A percentile compares a stretch with the other conserved stretches of the same genome.
These are phyloP conservation scores for Bombus confusus DNA, from an alignment of 1,140 invertebrate species.

Conservation along the genomic window DNA sequence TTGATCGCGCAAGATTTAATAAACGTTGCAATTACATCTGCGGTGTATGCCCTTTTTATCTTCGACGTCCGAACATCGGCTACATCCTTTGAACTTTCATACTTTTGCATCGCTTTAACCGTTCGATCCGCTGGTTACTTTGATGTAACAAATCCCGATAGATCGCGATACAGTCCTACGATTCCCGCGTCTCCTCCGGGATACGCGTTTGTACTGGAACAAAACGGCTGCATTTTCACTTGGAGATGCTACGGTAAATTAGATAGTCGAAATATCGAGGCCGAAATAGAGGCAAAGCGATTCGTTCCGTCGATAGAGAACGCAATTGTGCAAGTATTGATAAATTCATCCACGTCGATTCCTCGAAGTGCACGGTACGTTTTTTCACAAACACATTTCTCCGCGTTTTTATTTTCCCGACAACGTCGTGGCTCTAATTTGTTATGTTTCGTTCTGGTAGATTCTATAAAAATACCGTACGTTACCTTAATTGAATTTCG, in stretches of 20 bases:
- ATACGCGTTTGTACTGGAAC: background rate
- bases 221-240: background rate
- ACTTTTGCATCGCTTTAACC: background rate
- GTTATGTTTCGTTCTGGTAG: background rate
- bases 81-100: background rate
- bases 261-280: background rate
- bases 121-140: background rate
- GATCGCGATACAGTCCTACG: background rate
- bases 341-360: constrained; percentile 8
- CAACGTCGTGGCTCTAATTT: constrained; percentile 4
- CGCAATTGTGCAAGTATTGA: background rate
- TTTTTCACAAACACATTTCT: background rate
- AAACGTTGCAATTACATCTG: background rate
- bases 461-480: background rate
- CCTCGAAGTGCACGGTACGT: background rate
- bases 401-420: background rate
- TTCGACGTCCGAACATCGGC: background rate
- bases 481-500: background rate
- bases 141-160: background rate
- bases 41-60: background rate
- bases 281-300: background rate
- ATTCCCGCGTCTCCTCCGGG: background rate
- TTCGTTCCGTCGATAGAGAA: background rate
- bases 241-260: background rate
- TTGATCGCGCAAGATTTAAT: background rate